phyloP scores from a whole-genome alignment of 2,113 vertebrate genomes.

The Leptosomus discolor region DNA sequence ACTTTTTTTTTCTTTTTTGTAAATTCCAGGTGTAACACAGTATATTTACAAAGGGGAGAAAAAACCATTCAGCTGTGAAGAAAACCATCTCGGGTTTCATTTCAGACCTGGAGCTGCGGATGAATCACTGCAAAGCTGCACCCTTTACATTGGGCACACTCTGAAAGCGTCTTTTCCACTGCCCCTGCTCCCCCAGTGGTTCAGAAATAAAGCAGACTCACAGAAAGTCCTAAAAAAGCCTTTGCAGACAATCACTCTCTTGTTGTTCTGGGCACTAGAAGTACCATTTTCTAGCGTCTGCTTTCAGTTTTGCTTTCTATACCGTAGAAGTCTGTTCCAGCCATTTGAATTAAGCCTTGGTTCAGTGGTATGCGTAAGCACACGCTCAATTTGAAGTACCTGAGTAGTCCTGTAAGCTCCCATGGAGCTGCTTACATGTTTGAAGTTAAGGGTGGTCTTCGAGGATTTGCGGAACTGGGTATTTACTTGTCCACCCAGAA shows the following conservation, averaged over 20 bases:
- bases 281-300: neutral
- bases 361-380: neutral
- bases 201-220: conserved; percentile 72
- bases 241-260: conserved; percentile 52
- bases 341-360: neutral
- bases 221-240: conserved; percentile 14
- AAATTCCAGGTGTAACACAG: conserved; percentile 56
- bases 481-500: neutral
- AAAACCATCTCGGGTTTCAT: conserved; percentile 37
- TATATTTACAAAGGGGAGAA: conserved; percentile 56
- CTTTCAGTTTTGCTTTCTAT: conserved; percentile 23
- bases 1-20: neutral
- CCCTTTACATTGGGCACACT: neutral
- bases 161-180: conserved; percentile 68
- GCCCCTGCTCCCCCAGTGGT: neutral
- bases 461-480: neutral
- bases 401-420: neutral
- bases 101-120: neutral
- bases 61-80: conserved; percentile 56
- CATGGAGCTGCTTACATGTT: neutral
- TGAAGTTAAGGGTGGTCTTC: neutral
- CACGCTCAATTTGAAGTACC: neutral
- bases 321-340: neutral
- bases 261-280: conserved; percentile 65
- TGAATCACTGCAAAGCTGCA: conserved; percentile 61